Conservation (phyloP, 64 coral and sea anemone genomes). For the Orbicella faveolata region DNA sequence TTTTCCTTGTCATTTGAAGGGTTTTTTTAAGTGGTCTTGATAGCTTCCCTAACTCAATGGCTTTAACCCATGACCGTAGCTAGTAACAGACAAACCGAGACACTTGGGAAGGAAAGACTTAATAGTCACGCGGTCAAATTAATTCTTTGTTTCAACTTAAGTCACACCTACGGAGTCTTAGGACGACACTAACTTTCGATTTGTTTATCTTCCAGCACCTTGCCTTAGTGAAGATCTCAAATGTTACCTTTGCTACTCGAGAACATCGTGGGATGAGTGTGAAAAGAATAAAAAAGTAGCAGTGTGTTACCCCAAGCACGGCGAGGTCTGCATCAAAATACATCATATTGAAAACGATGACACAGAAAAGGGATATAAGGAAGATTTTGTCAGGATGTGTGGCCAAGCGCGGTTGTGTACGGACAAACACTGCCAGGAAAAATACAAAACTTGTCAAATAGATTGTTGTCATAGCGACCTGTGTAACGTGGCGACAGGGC, state of each 20-base stretch:
- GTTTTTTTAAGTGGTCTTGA: no score
- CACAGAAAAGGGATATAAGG: background rate
- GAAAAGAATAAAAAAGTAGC: background rate
- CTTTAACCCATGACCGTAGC: no score
- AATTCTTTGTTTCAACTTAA: no score
- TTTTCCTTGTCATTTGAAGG: no score
- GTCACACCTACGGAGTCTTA: no score
- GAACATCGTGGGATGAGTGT: background rate
- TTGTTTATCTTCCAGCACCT: no score
- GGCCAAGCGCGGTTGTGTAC: background rate
- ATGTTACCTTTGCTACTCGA: background rate
- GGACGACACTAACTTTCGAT: no score
- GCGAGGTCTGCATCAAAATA: background rate
- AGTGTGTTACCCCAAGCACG: no score
- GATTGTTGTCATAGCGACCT: conserved; percentile 26
- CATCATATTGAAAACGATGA: background rate
- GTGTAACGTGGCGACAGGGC: background rate
- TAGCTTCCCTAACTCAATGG: no score
- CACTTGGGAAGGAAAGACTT: no score
- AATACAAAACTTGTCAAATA: background rate
- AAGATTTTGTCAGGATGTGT: background rate
- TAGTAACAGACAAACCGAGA: no score
- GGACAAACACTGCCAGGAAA: background rate
- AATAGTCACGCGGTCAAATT: no score
- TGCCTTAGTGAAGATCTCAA: background rate